Evolutionary conservation across 2,113 vertebrate genomes (phyloP), one percentile per base, ranked within the genome.

Genomic region (Pterophyllum scalare): DNA sequence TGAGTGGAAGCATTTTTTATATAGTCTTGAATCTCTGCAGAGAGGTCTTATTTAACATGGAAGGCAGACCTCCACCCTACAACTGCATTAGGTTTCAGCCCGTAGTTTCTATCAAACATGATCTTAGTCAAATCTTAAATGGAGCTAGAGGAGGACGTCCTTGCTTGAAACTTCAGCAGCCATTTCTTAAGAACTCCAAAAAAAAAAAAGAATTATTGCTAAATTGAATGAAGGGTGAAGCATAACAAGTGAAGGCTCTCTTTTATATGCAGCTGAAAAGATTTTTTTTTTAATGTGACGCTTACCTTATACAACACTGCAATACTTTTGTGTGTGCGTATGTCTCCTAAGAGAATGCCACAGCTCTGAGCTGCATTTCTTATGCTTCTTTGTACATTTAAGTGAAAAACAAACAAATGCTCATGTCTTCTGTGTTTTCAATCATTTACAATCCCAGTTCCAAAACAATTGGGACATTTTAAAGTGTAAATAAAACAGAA

Each of bases 211-310:
- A 33, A 5, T 6, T 6, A 10, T 33, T 26, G 9, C 31, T 46
- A 7, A 7, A 15, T 1, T 56, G 52, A 80, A 43, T 46, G 76
- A 79, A 79, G 64, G 49, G 19, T 75, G 82, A 81, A 87, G 43
- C 61, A 26, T 7, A 5, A 58, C 54, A 38, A 61, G 22, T 57
- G 60, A 57, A 54, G 26, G 60, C 19, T 6, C 35, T 80, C 40
- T 59, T 80, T 78, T 75, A 77, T 40, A 22, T 75, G 72, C 87
- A 20, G 58, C 46, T 75, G 6, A 83, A 83, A 85, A 75, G 61
- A 13, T 13, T 43, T 43, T 43, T n/a, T 9, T 43, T 79, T 74
- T 22, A 74, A 54, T 77, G n/a, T 61, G n/a, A 59, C 31, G 26
- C 82, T 80, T 82, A 65, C 15, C 24, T 83, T 46, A 61, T 28